phyloP scores from a whole-genome alignment of 2,888 invertebrate species.

The Macrosiphum euphorbiae region DNA sequence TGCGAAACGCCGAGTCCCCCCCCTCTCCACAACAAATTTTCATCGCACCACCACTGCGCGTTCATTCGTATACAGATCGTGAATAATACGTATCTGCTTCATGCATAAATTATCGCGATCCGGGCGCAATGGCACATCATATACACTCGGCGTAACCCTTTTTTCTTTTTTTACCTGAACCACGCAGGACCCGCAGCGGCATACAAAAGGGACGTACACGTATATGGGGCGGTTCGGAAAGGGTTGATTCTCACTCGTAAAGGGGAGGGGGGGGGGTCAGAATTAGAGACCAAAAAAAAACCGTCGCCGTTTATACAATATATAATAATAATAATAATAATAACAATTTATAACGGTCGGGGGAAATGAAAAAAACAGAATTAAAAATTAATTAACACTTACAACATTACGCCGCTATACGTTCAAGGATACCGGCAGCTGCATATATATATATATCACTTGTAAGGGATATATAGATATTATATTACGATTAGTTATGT shows the following conservation, averaged over 20 bases:
- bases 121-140: background rate
- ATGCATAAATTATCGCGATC: background rate
- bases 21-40: background rate
- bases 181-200: background rate
- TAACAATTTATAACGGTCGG: background rate
- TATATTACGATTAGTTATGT: background rate
- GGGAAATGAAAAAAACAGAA: background rate
- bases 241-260: background rate
- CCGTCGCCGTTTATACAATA: background rate
- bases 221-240: background rate
- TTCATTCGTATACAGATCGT: background rate
- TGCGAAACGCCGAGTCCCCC: background rate
- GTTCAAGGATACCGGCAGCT: background rate
- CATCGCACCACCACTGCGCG: background rate
- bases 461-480: no score
- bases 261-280: background rate
- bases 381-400: constrained; percentile 17
- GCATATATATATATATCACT: background rate
- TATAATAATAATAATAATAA: background rate
- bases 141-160: background rate
- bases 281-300: background rate
- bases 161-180: background rate
- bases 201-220: background rate
- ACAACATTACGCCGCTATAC: background rate
- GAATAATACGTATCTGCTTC: background rate